phyloP scores from a whole-genome alignment of 2,113 vertebrate species.

The Neotragus moschatus region DNA sequence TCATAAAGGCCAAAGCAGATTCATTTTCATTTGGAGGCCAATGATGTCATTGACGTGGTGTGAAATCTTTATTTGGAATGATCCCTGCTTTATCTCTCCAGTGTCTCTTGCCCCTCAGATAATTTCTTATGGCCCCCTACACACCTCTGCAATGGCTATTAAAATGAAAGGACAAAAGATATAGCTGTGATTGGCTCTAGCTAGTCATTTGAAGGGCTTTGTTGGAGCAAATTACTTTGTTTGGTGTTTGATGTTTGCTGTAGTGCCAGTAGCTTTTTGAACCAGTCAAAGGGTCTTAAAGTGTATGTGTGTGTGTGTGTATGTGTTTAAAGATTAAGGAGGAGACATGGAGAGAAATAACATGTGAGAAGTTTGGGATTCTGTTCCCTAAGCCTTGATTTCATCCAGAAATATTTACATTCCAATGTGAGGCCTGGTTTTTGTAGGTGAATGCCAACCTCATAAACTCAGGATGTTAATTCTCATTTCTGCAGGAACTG shows the following conservation, averaged over 20 bases:
- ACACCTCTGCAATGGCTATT: background rate
- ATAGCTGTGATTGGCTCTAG: conserved; percentile 65
- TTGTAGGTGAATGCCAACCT: conserved; percentile 30
- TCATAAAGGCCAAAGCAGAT: conserved; percentile 1
- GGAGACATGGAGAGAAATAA: background rate
- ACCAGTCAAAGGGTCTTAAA: conserved; percentile 42
- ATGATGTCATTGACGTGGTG: conserved; percentile 39
- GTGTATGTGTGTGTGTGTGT: background rate
- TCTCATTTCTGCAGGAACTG: conserved; percentile 45
- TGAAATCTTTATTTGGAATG: conserved; percentile 68
- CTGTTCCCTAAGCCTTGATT: conserved; percentile 4
- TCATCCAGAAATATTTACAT: conserved; percentile 32
- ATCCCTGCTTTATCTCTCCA: background rate
- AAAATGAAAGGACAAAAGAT: conserved; percentile 54
- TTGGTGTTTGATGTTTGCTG: conserved; percentile 30
- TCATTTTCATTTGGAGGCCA: conserved; percentile 67
- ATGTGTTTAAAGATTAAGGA: conserved; percentile 17
- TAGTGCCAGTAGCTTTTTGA: conserved; percentile 57
- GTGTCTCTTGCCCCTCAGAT: conserved; percentile 35
- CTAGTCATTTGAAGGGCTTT: conserved; percentile 61
- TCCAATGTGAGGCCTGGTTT: conserved; percentile 20
- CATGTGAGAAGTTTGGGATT: background rate
- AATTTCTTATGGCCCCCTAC: conserved; percentile 41
- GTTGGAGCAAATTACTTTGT: conserved; percentile 68
- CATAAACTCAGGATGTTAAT: conserved; percentile 60